A percentile compares a stretch with the other conserved stretches of the same genome.
These are phyloP conservation scores for Labia minor DNA, from an alignment of 2,888 invertebrate genomes.

Conservation along the genomic window DNA sequence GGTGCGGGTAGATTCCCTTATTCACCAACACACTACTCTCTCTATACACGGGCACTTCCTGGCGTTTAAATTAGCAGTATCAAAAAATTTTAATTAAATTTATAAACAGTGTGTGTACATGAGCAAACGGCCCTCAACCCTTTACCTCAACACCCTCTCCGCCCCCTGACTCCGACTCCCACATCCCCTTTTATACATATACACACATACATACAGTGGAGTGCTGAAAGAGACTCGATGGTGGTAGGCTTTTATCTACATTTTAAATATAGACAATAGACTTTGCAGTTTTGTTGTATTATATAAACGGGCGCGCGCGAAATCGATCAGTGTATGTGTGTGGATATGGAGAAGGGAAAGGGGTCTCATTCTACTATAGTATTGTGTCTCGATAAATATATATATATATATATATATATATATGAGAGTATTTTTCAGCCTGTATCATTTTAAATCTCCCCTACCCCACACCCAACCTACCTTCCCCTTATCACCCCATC, in stretches of 20 bases:
- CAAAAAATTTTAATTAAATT: slow-evolving; percentile 13
- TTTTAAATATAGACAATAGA: slow-evolving; percentile 13
- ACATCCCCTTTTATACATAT: no score
- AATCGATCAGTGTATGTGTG: not conserved
- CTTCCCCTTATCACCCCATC: no score
- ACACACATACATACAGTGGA: no score
- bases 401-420: no score
- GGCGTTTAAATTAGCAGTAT: slow-evolving; percentile 13
- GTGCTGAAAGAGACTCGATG: not conserved
- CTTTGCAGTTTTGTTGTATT: slow-evolving; percentile 13
- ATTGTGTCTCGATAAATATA: slow-evolving; percentile 13
- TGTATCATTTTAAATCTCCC: not conserved
- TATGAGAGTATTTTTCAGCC: not conserved
- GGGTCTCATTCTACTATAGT: not conserved
- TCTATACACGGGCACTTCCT: slow-evolving; percentile 13
- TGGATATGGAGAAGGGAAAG: not conserved
- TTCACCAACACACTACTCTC: not conserved
- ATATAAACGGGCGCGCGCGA: no score
- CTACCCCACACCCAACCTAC: no score
- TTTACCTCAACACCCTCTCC: not conserved
- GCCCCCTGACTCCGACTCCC: not conserved
- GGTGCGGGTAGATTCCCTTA: no score
- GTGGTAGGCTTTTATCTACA: not conserved
- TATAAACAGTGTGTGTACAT: slow-evolving; percentile 13
- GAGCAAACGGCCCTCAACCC: not conserved